phyloP scores from a whole-genome alignment of 2,888 invertebrate species.

The Chironomus tentans region DNA sequence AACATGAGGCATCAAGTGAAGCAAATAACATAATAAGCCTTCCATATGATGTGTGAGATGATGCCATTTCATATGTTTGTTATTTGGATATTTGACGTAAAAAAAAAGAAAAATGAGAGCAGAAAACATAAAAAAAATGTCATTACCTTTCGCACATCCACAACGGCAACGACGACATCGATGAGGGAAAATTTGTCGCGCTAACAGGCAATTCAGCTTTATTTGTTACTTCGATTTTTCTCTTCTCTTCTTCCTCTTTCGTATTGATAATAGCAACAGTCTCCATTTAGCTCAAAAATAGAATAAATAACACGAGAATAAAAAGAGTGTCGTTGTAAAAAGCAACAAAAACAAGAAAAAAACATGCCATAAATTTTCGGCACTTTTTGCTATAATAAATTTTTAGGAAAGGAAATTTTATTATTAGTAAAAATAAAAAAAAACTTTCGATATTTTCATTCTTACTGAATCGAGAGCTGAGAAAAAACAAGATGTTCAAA shows the following conservation, averaged over 20 bases:
- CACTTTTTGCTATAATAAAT: not conserved
- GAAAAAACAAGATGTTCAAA: not conserved
- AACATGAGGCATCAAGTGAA: not conserved
- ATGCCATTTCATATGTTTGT: slow-evolving; percentile 1
- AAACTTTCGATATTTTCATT: not conserved
- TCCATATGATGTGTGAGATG: slow-evolving; percentile 13
- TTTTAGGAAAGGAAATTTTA: not conserved
- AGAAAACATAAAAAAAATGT: too few relatives aligned
- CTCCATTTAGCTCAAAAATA: not conserved
- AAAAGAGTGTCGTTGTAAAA: not conserved
- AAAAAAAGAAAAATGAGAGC: not conserved
- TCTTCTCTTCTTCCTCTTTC: not conserved
- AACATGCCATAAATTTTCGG: not conserved
- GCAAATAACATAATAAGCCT: slow-evolving; percentile 11
- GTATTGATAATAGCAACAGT: not conserved
- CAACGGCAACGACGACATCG: too few relatives aligned
- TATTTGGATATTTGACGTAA: not conserved
- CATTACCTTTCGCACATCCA: too few relatives aligned
- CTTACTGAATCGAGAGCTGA: not conserved
- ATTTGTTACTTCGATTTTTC: not conserved
- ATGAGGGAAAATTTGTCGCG: not conserved
- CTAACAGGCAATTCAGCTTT: not conserved
- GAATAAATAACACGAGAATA: too few relatives aligned
- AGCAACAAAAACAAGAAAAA: not conserved
- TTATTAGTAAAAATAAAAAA: not conserved